A percentile compares a stretch with the other conserved stretches of the same genome.
Conservation (phyloP, 2,888 invertebrate species). For the Oligia latruncula region DNA sequence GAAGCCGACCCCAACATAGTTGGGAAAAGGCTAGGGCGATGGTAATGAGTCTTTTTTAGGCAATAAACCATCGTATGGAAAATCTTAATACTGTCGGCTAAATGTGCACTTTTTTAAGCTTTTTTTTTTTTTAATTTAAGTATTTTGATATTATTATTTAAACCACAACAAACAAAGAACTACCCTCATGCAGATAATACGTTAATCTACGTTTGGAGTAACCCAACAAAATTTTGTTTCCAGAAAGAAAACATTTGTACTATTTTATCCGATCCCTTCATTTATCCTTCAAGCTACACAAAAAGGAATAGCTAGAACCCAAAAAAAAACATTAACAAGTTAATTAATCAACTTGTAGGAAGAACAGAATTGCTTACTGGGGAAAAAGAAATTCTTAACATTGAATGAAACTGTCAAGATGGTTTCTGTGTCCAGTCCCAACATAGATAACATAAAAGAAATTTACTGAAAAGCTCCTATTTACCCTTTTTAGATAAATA, state of each 20-base stretch:
- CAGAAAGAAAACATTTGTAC: conserved; percentile 22
- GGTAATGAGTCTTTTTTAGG: background rate
- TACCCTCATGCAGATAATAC: background rate
- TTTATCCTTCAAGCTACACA: conserved; percentile 55
- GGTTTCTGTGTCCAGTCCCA: background rate
- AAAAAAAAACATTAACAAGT: conserved; percentile 70
- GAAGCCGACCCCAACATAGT: background rate
- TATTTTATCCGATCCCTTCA: conserved; percentile 49
- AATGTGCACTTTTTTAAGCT: background rate
- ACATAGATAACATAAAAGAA: background rate
- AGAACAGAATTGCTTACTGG: conserved; percentile 61
- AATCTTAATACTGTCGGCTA: background rate
- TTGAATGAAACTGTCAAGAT: conserved; percentile 38
- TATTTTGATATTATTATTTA: no score
- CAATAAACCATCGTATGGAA: no score
- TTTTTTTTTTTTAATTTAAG: no score
- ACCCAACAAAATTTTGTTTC: conserved; percentile 17
- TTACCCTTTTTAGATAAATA: background rate
- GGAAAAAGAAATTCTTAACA: conserved; percentile 57
- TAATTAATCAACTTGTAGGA: conserved; percentile 73
- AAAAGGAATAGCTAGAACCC: conserved; percentile 47
- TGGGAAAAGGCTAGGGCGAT: background rate
- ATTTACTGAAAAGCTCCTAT: background rate
- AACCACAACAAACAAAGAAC: background rate
- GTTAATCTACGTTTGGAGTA: conserved; percentile 14